Conservation (phyloP, 2,797 vertebrate species). For the Vultur gryphus region DNA sequence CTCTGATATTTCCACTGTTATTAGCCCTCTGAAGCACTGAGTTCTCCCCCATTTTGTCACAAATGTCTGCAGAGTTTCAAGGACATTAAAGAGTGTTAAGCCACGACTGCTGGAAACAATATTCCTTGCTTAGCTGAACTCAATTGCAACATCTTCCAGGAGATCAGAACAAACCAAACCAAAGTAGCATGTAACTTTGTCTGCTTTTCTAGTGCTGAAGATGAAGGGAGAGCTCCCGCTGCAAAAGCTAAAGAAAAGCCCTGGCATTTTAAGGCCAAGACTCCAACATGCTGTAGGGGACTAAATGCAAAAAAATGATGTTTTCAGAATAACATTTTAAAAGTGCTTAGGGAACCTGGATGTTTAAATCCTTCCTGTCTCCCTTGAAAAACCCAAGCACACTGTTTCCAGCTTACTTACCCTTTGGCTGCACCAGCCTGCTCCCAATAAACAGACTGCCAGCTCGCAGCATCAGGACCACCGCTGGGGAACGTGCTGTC, state of each 20-base stretch:
- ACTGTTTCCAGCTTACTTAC: background rate
- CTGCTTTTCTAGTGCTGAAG: background rate
- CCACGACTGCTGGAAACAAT: background rate
- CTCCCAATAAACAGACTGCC: background rate
- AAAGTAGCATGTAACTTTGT: background rate
- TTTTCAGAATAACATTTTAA: background rate
- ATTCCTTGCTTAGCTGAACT: background rate
- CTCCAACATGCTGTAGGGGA: background rate
- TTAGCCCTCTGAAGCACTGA: background rate
- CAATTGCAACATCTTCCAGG: background rate
- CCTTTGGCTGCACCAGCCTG: background rate
- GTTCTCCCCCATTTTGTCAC: background rate
- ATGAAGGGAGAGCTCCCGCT: background rate
- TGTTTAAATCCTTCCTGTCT: background rate
- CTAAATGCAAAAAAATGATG: background rate
- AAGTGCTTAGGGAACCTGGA: background rate
- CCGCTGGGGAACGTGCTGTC: background rate
- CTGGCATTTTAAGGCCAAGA: background rate
- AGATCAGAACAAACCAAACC: background rate
- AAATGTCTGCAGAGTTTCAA: background rate
- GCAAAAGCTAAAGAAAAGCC: background rate
- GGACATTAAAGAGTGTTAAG: background rate
- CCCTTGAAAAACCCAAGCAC: background rate
- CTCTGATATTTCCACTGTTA: background rate
- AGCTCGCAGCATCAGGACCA: fast-evolving